These are phyloP conservation scores for Carpatolechia fugitivella DNA, from an alignment of 2,888 invertebrate species.

Conservation along the genomic window DNA sequence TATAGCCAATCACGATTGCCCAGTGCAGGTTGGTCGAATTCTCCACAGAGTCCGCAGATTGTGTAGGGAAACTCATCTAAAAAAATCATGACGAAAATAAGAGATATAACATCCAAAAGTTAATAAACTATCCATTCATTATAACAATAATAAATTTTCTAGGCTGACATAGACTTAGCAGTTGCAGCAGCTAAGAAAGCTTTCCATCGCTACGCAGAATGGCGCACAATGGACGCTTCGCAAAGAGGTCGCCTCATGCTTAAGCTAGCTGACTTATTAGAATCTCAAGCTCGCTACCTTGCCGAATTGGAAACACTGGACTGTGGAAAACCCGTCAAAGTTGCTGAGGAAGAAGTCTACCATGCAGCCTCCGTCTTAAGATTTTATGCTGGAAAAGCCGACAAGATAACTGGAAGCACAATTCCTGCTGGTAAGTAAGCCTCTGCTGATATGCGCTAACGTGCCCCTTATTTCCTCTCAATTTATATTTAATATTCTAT, in stretches of 20 bases:
- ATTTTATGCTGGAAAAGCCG: slow-evolving; percentile 95
- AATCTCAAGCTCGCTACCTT: slow-evolving; percentile 85
- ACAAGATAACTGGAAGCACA: slow-evolving; percentile 89
- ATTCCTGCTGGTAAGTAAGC: slow-evolving; percentile 80
- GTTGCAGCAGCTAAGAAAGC: slow-evolving; percentile 89
- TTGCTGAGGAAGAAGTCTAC: slow-evolving; percentile 84
- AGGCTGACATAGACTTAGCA: slow-evolving; percentile 90
- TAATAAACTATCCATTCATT: too few relatives aligned
- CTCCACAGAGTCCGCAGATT: too few relatives aligned
- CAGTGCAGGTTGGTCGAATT: too few relatives aligned
- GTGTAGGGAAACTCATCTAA: too few relatives aligned
- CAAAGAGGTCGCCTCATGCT: slow-evolving; percentile 85
- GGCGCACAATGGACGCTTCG: slow-evolving; percentile 91
- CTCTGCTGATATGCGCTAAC: too few relatives aligned
- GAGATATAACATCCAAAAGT: too few relatives aligned
- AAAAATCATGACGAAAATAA: too few relatives aligned
- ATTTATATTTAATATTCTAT: too few relatives aligned
- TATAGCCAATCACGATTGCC: too few relatives aligned
- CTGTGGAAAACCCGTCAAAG: slow-evolving; percentile 93
- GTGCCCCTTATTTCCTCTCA: too few relatives aligned
- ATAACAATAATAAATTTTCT: neutral
- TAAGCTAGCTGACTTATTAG: slow-evolving; percentile 87
- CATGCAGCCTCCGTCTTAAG: slow-evolving; percentile 82
- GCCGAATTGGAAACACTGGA: slow-evolving; percentile 96
- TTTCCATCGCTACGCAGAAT: slow-evolving; percentile 84